phyloP scores from a whole-genome alignment of 2,888 invertebrate genomes.

The Pristionchus japonicus region DNA sequence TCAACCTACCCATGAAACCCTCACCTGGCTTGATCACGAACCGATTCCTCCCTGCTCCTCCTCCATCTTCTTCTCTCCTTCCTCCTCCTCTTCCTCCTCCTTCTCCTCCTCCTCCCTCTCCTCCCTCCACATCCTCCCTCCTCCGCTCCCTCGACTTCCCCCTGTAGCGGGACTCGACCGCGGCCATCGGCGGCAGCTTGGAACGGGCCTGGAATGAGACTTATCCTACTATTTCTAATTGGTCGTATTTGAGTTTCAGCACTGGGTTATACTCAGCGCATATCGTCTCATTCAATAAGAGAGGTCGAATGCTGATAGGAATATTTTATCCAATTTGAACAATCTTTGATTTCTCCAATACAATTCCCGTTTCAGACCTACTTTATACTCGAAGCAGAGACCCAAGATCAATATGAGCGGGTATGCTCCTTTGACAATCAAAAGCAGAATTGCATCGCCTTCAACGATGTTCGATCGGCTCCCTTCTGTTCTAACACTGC shows the following conservation, averaged over 20 bases:
- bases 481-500: no score
- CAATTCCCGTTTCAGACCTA: background rate
- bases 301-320: no score
- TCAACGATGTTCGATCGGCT: no score
- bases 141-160: slow-evolving; percentile 1
- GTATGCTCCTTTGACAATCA: no score
- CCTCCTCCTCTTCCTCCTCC: background rate
- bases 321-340: no score
- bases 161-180: background rate
- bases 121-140: background rate
- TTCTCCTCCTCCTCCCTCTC: background rate
- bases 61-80: background rate
- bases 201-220: background rate
- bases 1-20: background rate
- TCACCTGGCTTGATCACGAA: slow-evolving; percentile 24
- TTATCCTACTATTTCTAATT: background rate
- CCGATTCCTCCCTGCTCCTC: background rate
- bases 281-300: background rate
- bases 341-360: no score
- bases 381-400: background rate
- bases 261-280: background rate
- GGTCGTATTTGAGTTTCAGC: background rate
- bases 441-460: no score
- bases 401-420: no score
- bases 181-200: background rate